Conservation (phyloP, 1,140 invertebrate species). For the Zaprionus taronus region DNA sequence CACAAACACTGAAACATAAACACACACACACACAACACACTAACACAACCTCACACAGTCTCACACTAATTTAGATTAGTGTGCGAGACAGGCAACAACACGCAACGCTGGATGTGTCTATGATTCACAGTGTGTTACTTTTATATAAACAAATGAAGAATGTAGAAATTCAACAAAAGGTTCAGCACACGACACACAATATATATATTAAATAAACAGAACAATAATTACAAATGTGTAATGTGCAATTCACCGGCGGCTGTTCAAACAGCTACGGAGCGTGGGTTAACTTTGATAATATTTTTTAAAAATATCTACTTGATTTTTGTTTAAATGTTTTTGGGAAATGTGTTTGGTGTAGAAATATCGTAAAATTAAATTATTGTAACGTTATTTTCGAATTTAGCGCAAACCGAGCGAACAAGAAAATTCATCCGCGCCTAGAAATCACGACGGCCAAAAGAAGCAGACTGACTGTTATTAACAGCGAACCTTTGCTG, state of each 20-base stretch:
- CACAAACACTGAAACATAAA: constrained; percentile 40
- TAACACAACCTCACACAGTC: background rate
- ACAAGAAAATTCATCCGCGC: constrained; percentile 41
- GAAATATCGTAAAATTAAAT: constrained; percentile 45
- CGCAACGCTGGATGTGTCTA: constrained; percentile 50
- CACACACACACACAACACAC: constrained; percentile 24
- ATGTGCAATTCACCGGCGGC: constrained; percentile 35
- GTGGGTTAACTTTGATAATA: constrained; percentile 18
- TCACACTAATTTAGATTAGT: constrained; percentile 61
- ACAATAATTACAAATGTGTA: constrained; percentile 67
- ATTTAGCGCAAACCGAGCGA: constrained; percentile 43
- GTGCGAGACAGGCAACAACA: constrained; percentile 42
- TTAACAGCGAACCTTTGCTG: constrained; percentile 26
- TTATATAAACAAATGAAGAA: constrained; percentile 56
- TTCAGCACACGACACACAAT: constrained; percentile 4
- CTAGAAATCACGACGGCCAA: constrained; percentile 54
- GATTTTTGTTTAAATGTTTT: constrained; percentile 26
- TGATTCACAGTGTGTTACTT: constrained; percentile 46
- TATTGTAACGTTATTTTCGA: constrained; percentile 45
- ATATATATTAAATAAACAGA: constrained; percentile 34
- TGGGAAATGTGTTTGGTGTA: constrained; percentile 14
- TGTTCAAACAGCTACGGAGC: constrained; percentile 14
- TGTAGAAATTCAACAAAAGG: constrained; percentile 43
- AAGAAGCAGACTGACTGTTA: constrained; percentile 45
- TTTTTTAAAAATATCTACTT: constrained; percentile 7